Conservation (phyloP, 1,140 invertebrate genomes). For the Atta colombica region DNA sequence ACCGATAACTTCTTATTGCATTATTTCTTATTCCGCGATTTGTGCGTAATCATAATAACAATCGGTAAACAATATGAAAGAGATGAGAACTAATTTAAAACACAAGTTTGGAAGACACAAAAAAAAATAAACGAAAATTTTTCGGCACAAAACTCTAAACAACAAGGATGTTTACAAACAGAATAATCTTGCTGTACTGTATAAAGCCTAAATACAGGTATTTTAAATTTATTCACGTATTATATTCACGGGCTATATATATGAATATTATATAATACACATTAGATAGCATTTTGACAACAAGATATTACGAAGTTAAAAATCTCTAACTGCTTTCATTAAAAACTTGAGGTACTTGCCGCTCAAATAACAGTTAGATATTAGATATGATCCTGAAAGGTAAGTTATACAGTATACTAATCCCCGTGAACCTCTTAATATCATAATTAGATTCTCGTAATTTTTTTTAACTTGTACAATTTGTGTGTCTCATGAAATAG, state of each 20-base stretch:
- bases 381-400: slow-evolving; percentile 49
- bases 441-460: slow-evolving; percentile 52
- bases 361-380: slow-evolving; percentile 51
- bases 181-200: slow-evolving; percentile 50
- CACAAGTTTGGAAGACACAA: slow-evolving; percentile 66
- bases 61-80: background rate
- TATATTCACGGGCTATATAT: slow-evolving; percentile 64
- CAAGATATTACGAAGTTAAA: slow-evolving; percentile 55
- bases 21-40: slow-evolving; percentile 42
- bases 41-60: slow-evolving; percentile 70
- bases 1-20: slow-evolving; percentile 56
- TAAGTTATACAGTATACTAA: slow-evolving; percentile 57
- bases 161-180: slow-evolving; percentile 19
- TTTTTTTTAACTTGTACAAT: slow-evolving; percentile 58
- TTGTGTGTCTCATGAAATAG: slow-evolving; percentile 55
- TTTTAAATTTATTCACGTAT: slow-evolving; percentile 61
- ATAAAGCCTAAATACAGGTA: slow-evolving; percentile 64
- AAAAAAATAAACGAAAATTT: slow-evolving; percentile 42
- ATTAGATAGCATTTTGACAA: slow-evolving; percentile 65
- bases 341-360: slow-evolving; percentile 43
- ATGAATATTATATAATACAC: slow-evolving; percentile 70
- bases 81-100: slow-evolving; percentile 10
- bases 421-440: slow-evolving; percentile 52
- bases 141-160: slow-evolving; percentile 30
- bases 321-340: slow-evolving; percentile 45